Conservation (phyloP, 2,888 invertebrate genomes). For the Linnaemya tessellans region DNA sequence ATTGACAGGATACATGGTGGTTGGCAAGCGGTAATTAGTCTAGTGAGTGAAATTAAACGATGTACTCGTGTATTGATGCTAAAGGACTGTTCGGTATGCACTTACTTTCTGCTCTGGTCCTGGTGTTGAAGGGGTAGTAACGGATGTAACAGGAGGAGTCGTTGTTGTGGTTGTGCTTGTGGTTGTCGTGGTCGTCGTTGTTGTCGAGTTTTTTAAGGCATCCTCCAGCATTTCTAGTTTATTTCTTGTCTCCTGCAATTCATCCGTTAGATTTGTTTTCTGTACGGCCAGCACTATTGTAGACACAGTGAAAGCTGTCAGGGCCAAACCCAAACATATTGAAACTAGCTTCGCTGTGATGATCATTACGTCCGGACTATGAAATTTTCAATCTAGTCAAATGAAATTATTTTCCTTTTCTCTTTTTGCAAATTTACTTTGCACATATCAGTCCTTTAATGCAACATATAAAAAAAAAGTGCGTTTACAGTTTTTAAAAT, state of each 20-base stretch:
- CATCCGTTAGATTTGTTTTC: slow-evolving; percentile 78
- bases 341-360: slow-evolving; percentile 78
- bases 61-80: too few species aligned
- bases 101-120: slow-evolving; percentile 65
- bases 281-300: slow-evolving; percentile 85
- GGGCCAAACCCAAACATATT: slow-evolving; percentile 78
- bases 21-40: slow-evolving; percentile 85
- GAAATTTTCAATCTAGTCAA: background rate
- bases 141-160: slow-evolving; percentile 56
- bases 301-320: slow-evolving; percentile 84
- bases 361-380: slow-evolving; percentile 75
- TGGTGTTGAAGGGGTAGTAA: slow-evolving; percentile 13
- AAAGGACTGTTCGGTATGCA: background rate
- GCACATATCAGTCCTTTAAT: too few species aligned
- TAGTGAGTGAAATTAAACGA: slow-evolving; percentile 50
- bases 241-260: slow-evolving; percentile 77
- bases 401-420: background rate
- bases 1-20: slow-evolving; percentile 85
- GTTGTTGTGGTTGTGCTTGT: slow-evolving; percentile 55
- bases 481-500: background rate
- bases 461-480: too few species aligned
- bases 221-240: slow-evolving; percentile 77
- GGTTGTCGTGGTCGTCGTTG: slow-evolving; percentile 70
- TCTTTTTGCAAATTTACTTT: too few species aligned
- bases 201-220: slow-evolving; percentile 71